Conservation (phyloP, 2,113 vertebrate genomes). For the Rhegmatorhina hoffmannsi region DNA sequence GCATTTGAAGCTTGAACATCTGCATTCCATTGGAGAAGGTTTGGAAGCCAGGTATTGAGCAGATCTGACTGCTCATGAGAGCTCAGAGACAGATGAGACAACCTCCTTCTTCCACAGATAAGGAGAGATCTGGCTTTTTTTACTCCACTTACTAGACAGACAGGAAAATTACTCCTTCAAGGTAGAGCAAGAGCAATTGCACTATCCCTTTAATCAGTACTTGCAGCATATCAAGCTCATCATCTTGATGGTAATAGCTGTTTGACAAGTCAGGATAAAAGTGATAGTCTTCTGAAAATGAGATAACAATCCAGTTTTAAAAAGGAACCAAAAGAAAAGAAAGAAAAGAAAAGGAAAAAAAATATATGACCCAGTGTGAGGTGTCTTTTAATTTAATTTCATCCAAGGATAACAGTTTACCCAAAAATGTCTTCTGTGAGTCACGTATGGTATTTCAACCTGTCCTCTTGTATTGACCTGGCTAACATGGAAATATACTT, state of each 20-base stretch:
- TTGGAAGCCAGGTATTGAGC: conserved; percentile 7
- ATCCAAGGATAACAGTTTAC: conserved; percentile 54
- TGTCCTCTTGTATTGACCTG: conserved; percentile 73
- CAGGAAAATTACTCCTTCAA: conserved; percentile 71
- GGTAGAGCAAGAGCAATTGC: conserved; percentile 53
- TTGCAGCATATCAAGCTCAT: conserved; percentile 60
- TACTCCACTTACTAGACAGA: conserved; percentile 44
- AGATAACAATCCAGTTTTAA: conserved; percentile 55
- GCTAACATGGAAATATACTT: conserved; percentile 67
- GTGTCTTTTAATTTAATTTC: conserved; percentile 69
- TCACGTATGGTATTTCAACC: conserved; percentile 58
- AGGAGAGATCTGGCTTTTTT: conserved; percentile 22
- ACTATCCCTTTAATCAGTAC: conserved; percentile 71
- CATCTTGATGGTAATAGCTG: conserved; percentile 64
- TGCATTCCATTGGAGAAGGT: background rate
- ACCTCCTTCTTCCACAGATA: conserved; percentile 39
- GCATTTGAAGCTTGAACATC: background rate
- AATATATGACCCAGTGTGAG: background rate
- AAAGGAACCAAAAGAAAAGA: conserved; percentile 50
- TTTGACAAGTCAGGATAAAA: conserved; percentile 71
- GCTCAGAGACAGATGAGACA: conserved; percentile 34
- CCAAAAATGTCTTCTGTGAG: conserved; percentile 65
- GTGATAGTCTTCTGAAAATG: conserved; percentile 71
- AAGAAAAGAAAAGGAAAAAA: background rate
- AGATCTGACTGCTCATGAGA: background rate